Evolutionary conservation across 2,113 vertebrate genomes (phyloP).

Genomic region (Diglossa brunneiventris): DNA sequence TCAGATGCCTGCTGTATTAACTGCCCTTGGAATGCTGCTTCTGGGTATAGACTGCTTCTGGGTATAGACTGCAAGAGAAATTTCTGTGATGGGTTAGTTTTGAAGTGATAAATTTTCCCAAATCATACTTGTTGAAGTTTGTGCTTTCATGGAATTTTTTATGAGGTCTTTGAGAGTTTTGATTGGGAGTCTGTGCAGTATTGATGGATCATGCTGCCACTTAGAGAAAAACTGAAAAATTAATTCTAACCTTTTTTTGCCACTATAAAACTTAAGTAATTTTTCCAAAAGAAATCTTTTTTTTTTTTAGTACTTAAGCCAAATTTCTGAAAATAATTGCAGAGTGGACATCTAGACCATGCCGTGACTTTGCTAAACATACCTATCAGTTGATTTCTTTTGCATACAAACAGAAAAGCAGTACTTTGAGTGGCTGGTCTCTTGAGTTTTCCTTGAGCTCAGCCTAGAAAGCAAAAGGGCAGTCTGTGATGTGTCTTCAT

Average conservation of each 20-base stretch:
- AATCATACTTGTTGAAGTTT: background rate
- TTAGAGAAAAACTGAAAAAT: background rate
- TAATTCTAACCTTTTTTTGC: background rate
- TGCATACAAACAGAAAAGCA: background rate
- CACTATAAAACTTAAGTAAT: background rate
- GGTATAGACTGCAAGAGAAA: background rate
- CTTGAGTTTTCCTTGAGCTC: background rate
- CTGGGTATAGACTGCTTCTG: background rate
- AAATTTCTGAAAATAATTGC: background rate
- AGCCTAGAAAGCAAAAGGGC: background rate
- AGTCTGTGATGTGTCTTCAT: background rate
- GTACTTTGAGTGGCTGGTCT: background rate
- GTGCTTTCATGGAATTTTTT: background rate
- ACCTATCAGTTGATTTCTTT: background rate
- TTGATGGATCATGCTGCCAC: background rate
- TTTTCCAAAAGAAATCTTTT: background rate
- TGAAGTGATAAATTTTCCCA: background rate
- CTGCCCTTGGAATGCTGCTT: fast-evolving
- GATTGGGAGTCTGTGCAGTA: background rate
- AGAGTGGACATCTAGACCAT: background rate
- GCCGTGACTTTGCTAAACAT: background rate
- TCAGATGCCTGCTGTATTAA: background rate
- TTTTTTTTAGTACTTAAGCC: background rate
- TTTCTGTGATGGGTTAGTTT: background rate
- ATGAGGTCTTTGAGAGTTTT: background rate